A percentile compares a stretch with the other conserved stretches of the same genome.
Conservation (phyloP, 37 sponge, comb jelly and placozoan genomes). For the Aphrocallistes beatrix region DNA sequence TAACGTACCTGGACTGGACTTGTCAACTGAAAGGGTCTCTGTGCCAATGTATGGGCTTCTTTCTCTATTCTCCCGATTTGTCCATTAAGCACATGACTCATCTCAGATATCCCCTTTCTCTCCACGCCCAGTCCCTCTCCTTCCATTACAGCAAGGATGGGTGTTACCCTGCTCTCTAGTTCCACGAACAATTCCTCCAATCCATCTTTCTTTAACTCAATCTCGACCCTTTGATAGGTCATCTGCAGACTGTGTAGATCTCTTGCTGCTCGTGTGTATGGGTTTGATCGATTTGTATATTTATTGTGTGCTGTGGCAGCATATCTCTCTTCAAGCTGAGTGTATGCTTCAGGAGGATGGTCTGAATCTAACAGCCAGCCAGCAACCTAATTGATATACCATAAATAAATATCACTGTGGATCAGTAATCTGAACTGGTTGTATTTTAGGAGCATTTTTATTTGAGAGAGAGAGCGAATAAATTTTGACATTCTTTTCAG, state of each 20-base stretch:
- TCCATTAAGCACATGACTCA: neutral
- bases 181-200: neutral
- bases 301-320: neutral
- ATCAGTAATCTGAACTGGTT: no score
- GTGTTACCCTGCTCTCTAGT: neutral
- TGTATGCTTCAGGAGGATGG: neutral
- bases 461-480: no score
- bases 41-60: neutral
- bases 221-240: neutral
- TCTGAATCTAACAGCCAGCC: conserved; percentile 9
- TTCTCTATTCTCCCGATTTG: neutral
- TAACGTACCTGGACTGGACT: conserved; percentile 1
- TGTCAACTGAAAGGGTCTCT: neutral
- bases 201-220: neutral
- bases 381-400: neutral
- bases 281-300: no score
- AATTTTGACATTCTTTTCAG: no score
- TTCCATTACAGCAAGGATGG: neutral
- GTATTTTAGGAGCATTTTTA: no score
- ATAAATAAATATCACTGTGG: no score
- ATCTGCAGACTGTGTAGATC: neutral
- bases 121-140: neutral
- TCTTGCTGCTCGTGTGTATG: neutral
- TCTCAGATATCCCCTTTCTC: neutral
- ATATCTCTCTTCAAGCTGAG: neutral